Evolutionary conservation across 64 coral and sea anemone genomes (phyloP), one percentile per base, ranked within the genome.

Genomic region (Pocillopora verrucosa): DNA sequence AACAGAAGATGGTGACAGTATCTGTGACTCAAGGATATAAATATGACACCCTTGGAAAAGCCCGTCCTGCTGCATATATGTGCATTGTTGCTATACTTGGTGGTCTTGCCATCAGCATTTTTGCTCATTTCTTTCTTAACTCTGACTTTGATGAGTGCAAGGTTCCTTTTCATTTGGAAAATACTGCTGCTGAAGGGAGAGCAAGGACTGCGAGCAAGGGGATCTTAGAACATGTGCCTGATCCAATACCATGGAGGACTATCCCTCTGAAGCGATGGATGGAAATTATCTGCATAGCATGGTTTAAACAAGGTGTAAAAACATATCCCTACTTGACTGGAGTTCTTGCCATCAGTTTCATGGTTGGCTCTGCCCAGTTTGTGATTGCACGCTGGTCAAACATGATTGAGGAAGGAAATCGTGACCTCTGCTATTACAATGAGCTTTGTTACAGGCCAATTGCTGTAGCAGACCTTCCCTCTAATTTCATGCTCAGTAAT

Each of bases 361-460:
- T 89, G 89, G 91, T 96, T 34, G 95, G 95, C 6, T 90, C 95
- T 16, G 92, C 95, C n/a, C 95, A 96, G 57, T 96, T 96, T 93
- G 95, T 96, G 0, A 93, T 96, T 84, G 91, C 84, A 9, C 91
- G 91, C 30, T 96, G 95, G 95, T 93, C 95, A 17, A 91, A 83
- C 61, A 96, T 96, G 95, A 91, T 93, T 20, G 26, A 80, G 79
- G 87, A 65, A 64, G 95, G 95, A 11, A 60, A 96, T 80, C 95
- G 95, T 0, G 95, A 96, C 37, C 65, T 92, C 9, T 96, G 95
- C 72, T 96, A 93, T 61, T 96, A 96, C 91, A 96, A 96, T 65
- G 95, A 96, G 59, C 89, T 79, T 90, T 96, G 91, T n/a, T 96
- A 96, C 76, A 83, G 95, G 58, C 95, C 95, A 14, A 93, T 96